phyloP scores from a whole-genome alignment of 2,888 invertebrate species.

The Augiades crinisus region DNA sequence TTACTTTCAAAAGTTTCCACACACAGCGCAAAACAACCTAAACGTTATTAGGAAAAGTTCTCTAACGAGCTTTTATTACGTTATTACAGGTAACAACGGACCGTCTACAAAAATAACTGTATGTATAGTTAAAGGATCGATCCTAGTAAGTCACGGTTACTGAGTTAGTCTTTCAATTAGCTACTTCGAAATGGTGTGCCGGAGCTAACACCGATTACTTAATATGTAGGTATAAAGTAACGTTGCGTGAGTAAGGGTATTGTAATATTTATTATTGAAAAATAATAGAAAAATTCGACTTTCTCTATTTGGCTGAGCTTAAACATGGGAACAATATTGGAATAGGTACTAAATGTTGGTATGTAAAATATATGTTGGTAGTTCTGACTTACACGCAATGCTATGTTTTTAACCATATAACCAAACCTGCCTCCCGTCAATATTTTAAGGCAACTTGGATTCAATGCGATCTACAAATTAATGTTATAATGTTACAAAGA shows the following conservation, averaged over 20 bases:
- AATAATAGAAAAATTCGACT: conserved; percentile 28
- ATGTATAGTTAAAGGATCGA: conserved; percentile 11
- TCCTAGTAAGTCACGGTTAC: conserved; percentile 6
- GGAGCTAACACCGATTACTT: too few relatives aligned
- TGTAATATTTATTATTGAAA: conserved; percentile 45
- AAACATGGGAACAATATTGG: conserved; percentile 77
- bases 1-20: conserved; percentile 6
- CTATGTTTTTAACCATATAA: conserved; percentile 27
- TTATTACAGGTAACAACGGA: not conserved
- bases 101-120: conserved; percentile 9
- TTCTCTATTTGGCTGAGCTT: conserved; percentile 69
- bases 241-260: too few relatives aligned
- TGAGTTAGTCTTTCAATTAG: conserved; percentile 6
- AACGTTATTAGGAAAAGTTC: conserved; percentile 14
- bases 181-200: conserved; percentile 1
- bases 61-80: conserved; percentile 11
- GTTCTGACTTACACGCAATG: conserved; percentile 53
- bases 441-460: conserved; percentile 29
- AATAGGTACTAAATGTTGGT: conserved; percentile 50
- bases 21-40: not conserved
- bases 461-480: conserved; percentile 27
- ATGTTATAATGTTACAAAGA: conserved; percentile 33
- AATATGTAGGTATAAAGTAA: too few relatives aligned
- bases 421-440: conserved; percentile 47
- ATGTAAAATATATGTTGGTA: conserved; percentile 48